Base-by-base conservation (phyloP, 2,888 invertebrate genomes). In the Metopia argyrocephala region DNA sequence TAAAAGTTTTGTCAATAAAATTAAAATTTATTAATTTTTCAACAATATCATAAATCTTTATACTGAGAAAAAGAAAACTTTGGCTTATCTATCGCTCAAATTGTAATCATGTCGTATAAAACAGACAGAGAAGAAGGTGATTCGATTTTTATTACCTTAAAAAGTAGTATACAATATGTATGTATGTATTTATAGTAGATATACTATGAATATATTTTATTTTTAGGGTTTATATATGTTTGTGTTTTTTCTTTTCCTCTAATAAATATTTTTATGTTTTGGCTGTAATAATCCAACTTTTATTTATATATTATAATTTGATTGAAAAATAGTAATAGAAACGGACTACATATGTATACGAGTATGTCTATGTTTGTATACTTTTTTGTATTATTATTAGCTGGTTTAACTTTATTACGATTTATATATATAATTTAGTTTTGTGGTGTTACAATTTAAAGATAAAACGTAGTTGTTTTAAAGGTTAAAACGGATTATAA, bases 21-120 rank as follows among this genome's bases (percentile, higher is more conserved):
- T 78, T 80, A 69, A 83, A 83, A 83, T 84, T 83, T 84, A 84
- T 84, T 83, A 82, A 84, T 82, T 83, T 83, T 71, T 45, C 52
- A 52, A 74, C 73, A 82, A 74, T 73, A 76, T 45, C 81, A 74
- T 83, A 81, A 81, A 82, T 83, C 71, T 79, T 38, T 25, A 56
- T 71, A 75, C 28, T 48, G 12, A 18, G 38, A 57, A 59, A 52
- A 15, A 38, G 9, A 38, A 38, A 38, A 38, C 38, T 38, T 38
- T 15, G 59, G 15, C 48, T 3, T 54, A 54, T 46, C 59, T 70
- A 61, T 70, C 31, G 54, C 21, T 59, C 23, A 69, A 38, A 25
- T 27, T 50, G 31, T 38, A 69, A 69, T 64, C 28, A 46, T 59
- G 52, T 25, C 4, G 23, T 68, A 68, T 66, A 21, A 27, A 52